Evolutionary conservation across 2,113 vertebrate species (phyloP), one percentile per base, ranked within the genome.

Genomic region (Archocentrus centrarchus): DNA sequence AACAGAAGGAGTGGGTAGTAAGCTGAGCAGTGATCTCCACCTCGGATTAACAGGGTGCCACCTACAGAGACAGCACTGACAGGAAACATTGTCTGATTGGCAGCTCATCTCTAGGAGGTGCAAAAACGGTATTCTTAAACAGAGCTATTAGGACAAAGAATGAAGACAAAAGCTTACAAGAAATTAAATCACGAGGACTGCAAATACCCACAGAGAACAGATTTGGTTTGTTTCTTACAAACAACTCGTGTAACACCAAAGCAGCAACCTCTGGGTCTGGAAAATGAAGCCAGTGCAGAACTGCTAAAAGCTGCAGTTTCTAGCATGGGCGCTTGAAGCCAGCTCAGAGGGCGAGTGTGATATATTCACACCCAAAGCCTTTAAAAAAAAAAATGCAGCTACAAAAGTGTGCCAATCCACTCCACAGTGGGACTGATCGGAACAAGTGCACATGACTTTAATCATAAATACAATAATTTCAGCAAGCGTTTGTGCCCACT

Each of bases 121-220:
- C 11, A 63, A 50, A 64, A 37, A 50, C 18, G 13, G 39, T 50
- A 11, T 30, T 30, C 15, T 35, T 9, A 60, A 7, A 50, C 5
- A 37, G 27, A 73, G 68, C 68, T 73, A 35, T 68, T 50, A 70
- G 41, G 11, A 30, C 64, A 70, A 24, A 50, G 44, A 73, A 73
- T 13, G 44, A 53, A 73, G 44, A 73, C 44, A 53, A 50, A 70
- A 32, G 66, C 66, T 32, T 32, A 20, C 6, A 73, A 50, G 66
- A 73, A 53, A 32, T 53, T 18, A 50, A 70, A 70, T 70, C 50
- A 32, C 20, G 44, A 53, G 44, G 22, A 50, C 44, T 50, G 44
- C 22, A 70, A 53, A 50, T 41, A 53, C 66, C 66, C 41, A 70
- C 24, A 53, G 44, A 70, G 66, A 70, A 44, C 66, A 70, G 66